Conservation (phyloP, 2,888 invertebrate genomes). For the Peribatodes rhomboidaria region DNA sequence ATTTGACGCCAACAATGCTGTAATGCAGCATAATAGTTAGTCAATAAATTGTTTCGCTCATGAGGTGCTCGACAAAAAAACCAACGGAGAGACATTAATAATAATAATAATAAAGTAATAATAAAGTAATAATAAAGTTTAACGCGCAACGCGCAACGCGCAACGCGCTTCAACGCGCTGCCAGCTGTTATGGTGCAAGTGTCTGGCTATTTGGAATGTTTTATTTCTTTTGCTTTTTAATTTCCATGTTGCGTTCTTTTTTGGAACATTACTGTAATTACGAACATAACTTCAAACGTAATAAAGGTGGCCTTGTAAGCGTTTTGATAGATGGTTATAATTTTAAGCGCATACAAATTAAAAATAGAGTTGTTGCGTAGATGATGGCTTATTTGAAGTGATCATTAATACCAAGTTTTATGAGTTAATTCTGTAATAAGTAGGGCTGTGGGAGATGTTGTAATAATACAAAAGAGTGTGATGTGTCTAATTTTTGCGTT, state of each 20-base stretch:
- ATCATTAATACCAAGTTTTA: neutral
- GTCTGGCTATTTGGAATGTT: neutral
- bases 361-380: neutral
- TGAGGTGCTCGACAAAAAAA: conserved; percentile 24
- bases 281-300: conserved; percentile 8
- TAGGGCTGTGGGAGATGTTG: neutral
- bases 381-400: neutral
- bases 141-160: conserved; percentile 20
- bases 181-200: conserved; percentile 20
- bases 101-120: too few species aligned
- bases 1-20: conserved; percentile 30
- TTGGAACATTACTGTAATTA: conserved; percentile 20
- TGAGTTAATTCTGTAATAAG: neutral
- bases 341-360: conserved; percentile 3
- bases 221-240: conserved; percentile 24
- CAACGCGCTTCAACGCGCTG: conserved; percentile 44
- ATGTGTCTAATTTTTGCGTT: too few species aligned
- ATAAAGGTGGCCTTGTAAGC: conserved; percentile 19
- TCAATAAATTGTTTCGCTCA: conserved; percentile 32
- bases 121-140: too few species aligned
- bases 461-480: neutral
- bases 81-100: conserved; percentile 9
- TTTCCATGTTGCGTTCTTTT: conserved; percentile 16
- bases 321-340: conserved; percentile 11
- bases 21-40: conserved; percentile 34